These are phyloP conservation scores for Amblyjoppa fuscipennis DNA, from an alignment of 2,888 invertebrate species.

Conservation along the genomic window DNA sequence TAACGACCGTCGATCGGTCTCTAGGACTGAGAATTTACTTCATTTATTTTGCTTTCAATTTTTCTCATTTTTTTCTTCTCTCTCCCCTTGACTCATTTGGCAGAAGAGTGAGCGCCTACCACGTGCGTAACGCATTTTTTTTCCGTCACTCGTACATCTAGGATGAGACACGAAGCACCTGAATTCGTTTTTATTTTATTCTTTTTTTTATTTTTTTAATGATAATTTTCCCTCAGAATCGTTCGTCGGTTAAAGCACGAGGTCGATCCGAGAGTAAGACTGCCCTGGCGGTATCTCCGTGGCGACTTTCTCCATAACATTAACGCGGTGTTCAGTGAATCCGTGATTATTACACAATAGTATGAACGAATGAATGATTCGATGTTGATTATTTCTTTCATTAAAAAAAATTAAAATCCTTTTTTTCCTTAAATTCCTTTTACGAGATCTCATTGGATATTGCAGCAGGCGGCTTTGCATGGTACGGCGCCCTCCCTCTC, in stretches of 20 bases:
- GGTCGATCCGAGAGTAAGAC: constrained; percentile 5
- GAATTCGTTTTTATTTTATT: constrained; percentile 15
- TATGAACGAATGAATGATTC: constrained; percentile 1
- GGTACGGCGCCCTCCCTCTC: constrained; percentile 77
- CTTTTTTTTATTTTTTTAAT: not conserved
- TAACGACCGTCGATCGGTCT: not conserved
- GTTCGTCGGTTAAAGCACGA: constrained; percentile 9
- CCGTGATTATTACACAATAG: not conserved
- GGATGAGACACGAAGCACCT: constrained; percentile 41
- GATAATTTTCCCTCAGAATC: not conserved
- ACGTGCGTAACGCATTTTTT: not conserved
- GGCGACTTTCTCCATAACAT: not conserved
- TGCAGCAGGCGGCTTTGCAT: constrained; percentile 82
- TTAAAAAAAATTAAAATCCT: constrained; percentile 33
- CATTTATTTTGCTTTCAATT: not conserved
- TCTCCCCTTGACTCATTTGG: constrained; percentile 8
- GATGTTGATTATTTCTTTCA: constrained; percentile 6
- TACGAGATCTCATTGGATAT: constrained; percentile 78
- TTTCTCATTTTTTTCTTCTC: constrained; percentile 7
- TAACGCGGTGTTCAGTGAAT: not conserved
- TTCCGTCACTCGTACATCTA: constrained; percentile 10
- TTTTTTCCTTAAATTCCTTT: constrained; percentile 14
- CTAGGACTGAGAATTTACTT: not conserved
- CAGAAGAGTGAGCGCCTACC: constrained; percentile 14
- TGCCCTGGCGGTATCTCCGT: not conserved